These are phyloP conservation scores for Hippoglossus hippoglossus DNA, from an alignment of 2,797 vertebrate species.

Conservation along the genomic window DNA sequence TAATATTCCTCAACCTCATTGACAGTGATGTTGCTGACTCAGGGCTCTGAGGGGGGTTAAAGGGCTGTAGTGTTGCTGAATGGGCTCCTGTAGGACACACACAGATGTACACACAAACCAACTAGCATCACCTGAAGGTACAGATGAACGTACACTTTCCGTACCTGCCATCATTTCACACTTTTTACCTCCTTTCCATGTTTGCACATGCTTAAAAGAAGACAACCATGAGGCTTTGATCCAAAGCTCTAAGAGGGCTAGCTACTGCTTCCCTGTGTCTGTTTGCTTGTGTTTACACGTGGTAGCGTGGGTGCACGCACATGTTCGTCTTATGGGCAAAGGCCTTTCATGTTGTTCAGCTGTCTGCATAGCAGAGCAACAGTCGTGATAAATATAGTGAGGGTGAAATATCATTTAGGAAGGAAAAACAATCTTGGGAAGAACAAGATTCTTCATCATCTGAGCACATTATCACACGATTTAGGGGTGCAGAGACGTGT, in stretches of 20 bases:
- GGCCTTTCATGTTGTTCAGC: conserved; percentile 52
- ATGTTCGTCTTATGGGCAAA: conserved; percentile 40
- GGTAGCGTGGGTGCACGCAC: conserved; percentile 22
- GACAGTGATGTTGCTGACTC: conserved; percentile 68
- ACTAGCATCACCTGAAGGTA: conserved; percentile 13
- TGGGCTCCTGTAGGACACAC: conserved; percentile 39
- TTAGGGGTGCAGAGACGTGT: too few species aligned
- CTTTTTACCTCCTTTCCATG: conserved; percentile 11
- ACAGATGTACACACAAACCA: conserved; percentile 10
- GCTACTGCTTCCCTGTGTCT: conserved; percentile 3
- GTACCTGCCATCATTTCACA: conserved; percentile 12
- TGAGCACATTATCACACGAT: too few species aligned
- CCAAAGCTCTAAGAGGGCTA: conserved; percentile 6
- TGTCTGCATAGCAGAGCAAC: conserved; percentile 34
- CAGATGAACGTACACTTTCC: background rate
- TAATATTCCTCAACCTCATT: conserved; percentile 61
- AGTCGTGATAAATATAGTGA: conserved; percentile 32
- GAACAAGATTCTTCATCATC: too few species aligned
- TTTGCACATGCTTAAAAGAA: background rate
- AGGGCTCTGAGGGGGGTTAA: conserved; percentile 56
- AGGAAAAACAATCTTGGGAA: too few species aligned
- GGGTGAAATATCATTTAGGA: background rate
- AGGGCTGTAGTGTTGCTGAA: conserved; percentile 61
- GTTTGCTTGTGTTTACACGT: conserved; percentile 24
- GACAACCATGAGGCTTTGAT: conserved; percentile 47